Evolutionary conservation across 2,797 vertebrate species (phyloP), one percentile per base, ranked within the genome.

Genomic region (Tympanoctomys barrerae): DNA sequence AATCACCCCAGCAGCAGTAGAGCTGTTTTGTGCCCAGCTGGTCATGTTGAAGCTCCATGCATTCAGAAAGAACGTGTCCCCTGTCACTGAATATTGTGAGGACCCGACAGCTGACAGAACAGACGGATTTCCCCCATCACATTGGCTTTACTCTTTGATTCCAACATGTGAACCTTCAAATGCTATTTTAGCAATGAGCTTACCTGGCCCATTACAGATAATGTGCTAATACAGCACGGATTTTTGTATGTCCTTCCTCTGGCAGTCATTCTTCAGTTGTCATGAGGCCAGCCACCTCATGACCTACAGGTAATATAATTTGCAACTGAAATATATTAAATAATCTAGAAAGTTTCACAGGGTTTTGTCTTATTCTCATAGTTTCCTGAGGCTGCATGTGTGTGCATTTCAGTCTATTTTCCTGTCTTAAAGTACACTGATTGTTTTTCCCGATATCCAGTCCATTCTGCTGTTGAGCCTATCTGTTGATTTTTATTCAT

Each of bases 291-390:
- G 12, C 46, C 82, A 90, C 68, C 42, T 42, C 42, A 42, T 42
- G 75, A 80, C 64, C 21, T 95, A 64, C 64, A 85, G n/a, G 57
- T 85, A 90, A 79, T 95, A 81, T n/a, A 90, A n/a, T 87, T 89
- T 97, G 39, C 18, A 36, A 26, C 28, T 33, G 26, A 87, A 64
- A 87, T 89, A 64, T 82, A 22, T 54, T 64, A 90, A 89, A 39
- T 96, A 66, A 82, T 75, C 91, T 90, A 82, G 71, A 64, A 87
- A 80, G 39, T 93, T 52, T 80, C 8, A 12, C 70, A 77, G 75
- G 61, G 33, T 64, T 87, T 87, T 78, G 7, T 91, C 77, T 94
- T 84, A 78, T 24, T 79, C 2, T 66, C 10, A 33, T 0, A 31
- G 68, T 46, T 61, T 46, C 31, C 70, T 26, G 22, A 79, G 16